A percentile compares a stretch with the other conserved stretches of the same genome.
These are phyloP conservation scores for Rhizoglyphus robini DNA, from an alignment of 1,140 invertebrate species.

Conservation along the genomic window DNA sequence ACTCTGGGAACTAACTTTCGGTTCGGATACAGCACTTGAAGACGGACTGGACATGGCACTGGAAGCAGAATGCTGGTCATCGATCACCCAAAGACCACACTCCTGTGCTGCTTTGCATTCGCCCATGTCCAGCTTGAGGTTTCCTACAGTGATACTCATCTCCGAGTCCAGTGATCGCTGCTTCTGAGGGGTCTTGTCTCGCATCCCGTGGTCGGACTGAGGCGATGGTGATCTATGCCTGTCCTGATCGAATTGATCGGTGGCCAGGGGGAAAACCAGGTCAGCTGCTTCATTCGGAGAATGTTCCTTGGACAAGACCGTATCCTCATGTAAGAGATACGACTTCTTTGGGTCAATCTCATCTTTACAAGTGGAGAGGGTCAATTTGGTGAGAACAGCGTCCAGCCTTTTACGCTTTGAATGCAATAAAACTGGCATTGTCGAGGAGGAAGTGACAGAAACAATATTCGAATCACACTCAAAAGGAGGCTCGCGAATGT, in stretches of 20 bases:
- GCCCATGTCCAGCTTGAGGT: neutral
- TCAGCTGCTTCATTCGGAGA: neutral
- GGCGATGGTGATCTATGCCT: constrained; percentile 27
- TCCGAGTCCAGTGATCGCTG: constrained; percentile 24
- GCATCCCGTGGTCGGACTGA: constrained; percentile 5
- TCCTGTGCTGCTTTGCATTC: constrained; percentile 13
- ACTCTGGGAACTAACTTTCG: neutral
- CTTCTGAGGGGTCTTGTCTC: constrained; percentile 9
- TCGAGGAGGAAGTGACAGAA: neutral
- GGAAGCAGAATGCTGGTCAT: neutral
- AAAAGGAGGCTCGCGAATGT: neutral
- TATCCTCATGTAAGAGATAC: constrained; percentile 8
- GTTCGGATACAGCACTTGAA: no score
- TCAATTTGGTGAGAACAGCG: constrained; percentile 55
- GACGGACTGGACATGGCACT: neutral
- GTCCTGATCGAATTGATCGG: no score
- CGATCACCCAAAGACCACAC: neutral
- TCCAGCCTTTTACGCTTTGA: constrained; percentile 54
- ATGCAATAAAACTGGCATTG: constrained; percentile 18
- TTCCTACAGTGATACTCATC: constrained; percentile 21
- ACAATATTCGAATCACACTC: no score
- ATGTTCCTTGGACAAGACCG: constrained; percentile 15
- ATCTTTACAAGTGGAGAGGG: constrained; percentile 21
- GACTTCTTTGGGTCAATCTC: constrained; percentile 19
- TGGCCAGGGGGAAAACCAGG: no score